Percentiles rank a stretch among this genome's conserved stretches.
phyloP scores from a whole-genome alignment of 2,797 vertebrate genomes.

The Poecilia picta region DNA sequence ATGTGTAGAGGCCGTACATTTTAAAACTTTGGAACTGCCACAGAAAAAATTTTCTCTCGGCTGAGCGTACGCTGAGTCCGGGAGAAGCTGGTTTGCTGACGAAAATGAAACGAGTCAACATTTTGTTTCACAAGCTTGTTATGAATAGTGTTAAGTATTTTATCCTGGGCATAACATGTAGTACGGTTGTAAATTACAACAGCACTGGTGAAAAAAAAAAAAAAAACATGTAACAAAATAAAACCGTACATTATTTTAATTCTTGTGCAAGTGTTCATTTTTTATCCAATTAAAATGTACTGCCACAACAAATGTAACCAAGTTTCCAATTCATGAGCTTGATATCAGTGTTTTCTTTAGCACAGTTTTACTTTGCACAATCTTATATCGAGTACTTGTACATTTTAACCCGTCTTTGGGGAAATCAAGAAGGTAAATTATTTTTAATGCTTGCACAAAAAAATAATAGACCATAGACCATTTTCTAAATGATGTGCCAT shows the following conservation, averaged over 20 bases:
- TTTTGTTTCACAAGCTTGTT: neutral
- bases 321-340: constrained; percentile 19
- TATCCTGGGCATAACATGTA: neutral
- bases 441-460: constrained; percentile 83
- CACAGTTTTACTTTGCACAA: constrained; percentile 34
- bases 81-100: too few species aligned
- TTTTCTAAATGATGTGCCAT: constrained; percentile 84
- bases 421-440: constrained; percentile 83
- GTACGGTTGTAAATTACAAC: too few species aligned
- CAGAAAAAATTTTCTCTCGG: too few species aligned
- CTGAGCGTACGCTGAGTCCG: too few species aligned
- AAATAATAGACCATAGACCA: constrained; percentile 83
- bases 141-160: neutral
- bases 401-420: constrained; percentile 67
- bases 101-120: too few species aligned
- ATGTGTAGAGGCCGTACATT: too few species aligned
- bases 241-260: neutral
- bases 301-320: neutral
- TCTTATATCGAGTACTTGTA: constrained; percentile 54
- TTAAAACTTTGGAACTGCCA: too few species aligned
- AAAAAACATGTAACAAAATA: neutral
- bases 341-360: constrained; percentile 17
- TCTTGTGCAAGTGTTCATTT: neutral
- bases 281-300: neutral
- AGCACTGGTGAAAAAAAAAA: neutral